These are phyloP conservation scores for Mamestra configurata DNA, from an alignment of 1,140 invertebrate species.

Conservation along the genomic window DNA sequence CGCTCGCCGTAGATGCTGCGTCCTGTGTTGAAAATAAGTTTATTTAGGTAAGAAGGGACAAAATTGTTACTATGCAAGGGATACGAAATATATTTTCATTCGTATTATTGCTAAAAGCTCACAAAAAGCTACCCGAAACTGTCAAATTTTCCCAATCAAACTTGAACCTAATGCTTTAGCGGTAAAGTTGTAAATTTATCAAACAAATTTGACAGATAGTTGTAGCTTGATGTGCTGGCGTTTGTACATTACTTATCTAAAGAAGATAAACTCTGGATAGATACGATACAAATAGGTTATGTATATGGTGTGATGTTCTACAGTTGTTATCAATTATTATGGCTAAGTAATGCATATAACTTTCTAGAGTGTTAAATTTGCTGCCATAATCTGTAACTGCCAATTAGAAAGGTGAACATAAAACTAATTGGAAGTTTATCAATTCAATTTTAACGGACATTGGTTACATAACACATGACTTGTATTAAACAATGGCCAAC, in stretches of 20 bases:
- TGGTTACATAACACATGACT: background rate
- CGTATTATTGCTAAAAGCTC: no score
- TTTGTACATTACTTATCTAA: background rate
- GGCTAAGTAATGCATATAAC: background rate
- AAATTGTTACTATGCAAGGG: background rate
- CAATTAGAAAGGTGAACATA: conserved; percentile 1
- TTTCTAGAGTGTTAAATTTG: background rate
- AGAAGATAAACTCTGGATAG: background rate
- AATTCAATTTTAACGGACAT: background rate
- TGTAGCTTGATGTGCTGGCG: no score
- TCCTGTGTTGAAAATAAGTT: conserved; percentile 86
- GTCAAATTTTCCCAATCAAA: no score
- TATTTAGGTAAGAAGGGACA: background rate
- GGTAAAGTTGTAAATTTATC: no score
- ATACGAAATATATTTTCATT: background rate
- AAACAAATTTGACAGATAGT: no score
- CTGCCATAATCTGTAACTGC: background rate
- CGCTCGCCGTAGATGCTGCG: conserved; percentile 97
- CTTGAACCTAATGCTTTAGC: no score
- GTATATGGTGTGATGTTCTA: no score
- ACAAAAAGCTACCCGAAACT: no score
- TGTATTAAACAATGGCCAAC: conserved; percentile 16
- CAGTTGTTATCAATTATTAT: background rate
- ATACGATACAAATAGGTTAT: no score
- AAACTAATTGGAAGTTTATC: conserved; percentile 33